Evolutionary conservation across 23 tunicate genomes (phyloP).

Genomic region (Botrylloides violaceus): DNA sequence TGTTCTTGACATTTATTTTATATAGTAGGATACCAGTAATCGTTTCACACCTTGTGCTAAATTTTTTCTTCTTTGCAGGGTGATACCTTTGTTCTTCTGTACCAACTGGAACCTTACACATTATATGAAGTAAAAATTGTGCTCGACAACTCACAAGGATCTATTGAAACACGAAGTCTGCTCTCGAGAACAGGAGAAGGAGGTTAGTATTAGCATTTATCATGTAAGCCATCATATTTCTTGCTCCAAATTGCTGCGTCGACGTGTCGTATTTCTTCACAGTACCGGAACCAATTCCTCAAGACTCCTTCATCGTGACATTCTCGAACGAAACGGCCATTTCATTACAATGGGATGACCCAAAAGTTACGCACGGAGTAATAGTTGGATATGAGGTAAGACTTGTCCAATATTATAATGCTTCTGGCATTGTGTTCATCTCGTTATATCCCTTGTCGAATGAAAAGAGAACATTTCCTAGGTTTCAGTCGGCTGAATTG

Average conservation of each 20-base stretch:
- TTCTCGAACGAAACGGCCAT: conserved; percentile 53
- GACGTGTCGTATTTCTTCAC: too few relatives aligned
- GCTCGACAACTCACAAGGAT: conserved; percentile 50
- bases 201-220: conserved; percentile 19
- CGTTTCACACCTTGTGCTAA: not conserved
- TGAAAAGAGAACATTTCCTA: too few relatives aligned
- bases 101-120: conserved; percentile 46
- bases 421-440: too few relatives aligned
- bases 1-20: not conserved
- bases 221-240: not conserved
- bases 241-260: not conserved
- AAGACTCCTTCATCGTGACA: conserved; percentile 35
- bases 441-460: too few relatives aligned
- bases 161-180: conserved; percentile 49
- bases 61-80: conserved; percentile 17
- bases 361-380: conserved; percentile 42
- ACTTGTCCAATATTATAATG: too few relatives aligned
- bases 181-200: conserved; percentile 42
- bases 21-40: not conserved
- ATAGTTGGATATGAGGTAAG: conserved; percentile 49
- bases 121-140: conserved; percentile 52
- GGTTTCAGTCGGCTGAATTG: too few relatives aligned
- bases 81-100: conserved; percentile 13
- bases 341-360: conserved; percentile 53
- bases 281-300: conserved; percentile 74